These are phyloP conservation scores for Trachelus stipa DNA, from an alignment of 2,888 invertebrate species.

Conservation along the genomic window DNA sequence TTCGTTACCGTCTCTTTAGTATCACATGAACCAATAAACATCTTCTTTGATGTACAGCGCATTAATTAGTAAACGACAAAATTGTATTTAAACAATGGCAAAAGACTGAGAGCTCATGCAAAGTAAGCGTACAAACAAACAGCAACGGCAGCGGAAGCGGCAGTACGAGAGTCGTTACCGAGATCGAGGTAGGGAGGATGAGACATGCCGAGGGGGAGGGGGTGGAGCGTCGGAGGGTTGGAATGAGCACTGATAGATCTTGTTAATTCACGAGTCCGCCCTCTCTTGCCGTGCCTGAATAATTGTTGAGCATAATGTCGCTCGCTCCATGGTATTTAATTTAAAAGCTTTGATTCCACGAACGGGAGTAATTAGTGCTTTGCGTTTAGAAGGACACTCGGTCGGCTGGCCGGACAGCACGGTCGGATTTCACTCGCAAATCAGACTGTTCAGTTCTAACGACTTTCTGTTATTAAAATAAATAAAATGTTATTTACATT, in stretches of 20 bases:
- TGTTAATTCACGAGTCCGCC: constrained; percentile 54
- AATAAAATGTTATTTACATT: neutral
- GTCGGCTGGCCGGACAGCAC: constrained; percentile 6
- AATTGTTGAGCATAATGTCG: constrained; percentile 53
- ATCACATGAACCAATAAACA: constrained; percentile 69
- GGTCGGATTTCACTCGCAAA: constrained; percentile 3
- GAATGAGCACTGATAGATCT: constrained; percentile 48
- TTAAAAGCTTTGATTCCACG: constrained; percentile 48
- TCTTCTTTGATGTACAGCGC: constrained; percentile 70
- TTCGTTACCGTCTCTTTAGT: constrained; percentile 68
- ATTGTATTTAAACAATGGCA: constrained; percentile 73
- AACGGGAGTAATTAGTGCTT: constrained; percentile 40
- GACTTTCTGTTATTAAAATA: neutral
- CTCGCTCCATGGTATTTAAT: constrained; percentile 42
- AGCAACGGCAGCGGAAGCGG: constrained; percentile 20
- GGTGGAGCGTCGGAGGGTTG: constrained; percentile 24
- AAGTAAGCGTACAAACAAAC: constrained; percentile 60
- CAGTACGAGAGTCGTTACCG: constrained; percentile 43
- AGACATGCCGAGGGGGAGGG: neutral
- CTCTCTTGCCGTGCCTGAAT: constrained; percentile 38
- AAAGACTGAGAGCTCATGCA: constrained; percentile 43
- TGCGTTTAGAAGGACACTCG: constrained; percentile 14
- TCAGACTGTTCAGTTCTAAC: neutral
- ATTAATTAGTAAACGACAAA: constrained; percentile 75
- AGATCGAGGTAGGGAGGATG: constrained; percentile 29